phyloP scores from a whole-genome alignment of 2,113 vertebrate species.

The Cettia cetti region DNA sequence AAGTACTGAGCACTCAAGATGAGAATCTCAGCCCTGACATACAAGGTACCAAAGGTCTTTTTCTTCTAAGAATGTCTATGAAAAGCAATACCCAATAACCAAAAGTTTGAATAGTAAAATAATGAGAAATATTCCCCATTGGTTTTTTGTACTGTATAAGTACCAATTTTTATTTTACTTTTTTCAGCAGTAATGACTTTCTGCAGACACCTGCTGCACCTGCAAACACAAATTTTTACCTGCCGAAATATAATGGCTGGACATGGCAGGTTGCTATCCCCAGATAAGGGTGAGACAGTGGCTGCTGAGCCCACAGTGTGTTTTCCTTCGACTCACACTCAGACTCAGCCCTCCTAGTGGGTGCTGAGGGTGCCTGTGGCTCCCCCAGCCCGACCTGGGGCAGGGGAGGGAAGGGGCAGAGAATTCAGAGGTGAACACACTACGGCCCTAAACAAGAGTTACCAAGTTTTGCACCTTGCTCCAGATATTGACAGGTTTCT shows the following conservation, averaged over 20 bases:
- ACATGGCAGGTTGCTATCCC: neutral
- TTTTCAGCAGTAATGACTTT: neutral
- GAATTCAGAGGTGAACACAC: neutral
- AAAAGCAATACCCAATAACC: neutral
- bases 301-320: rapidly evolving
- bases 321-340: neutral
- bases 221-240: neutral
- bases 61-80: neutral
- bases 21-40: neutral
- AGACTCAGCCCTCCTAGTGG: rapidly evolving
- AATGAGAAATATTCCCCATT: neutral
- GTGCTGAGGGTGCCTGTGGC: too few species aligned
- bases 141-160: neutral
- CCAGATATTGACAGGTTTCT: neutral
- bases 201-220: neutral
- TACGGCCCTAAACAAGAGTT: neutral
- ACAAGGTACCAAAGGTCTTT: neutral
- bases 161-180: neutral
- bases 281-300: neutral
- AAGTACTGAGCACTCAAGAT: rapidly evolving
- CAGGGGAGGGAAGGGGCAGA: rapidly evolving
- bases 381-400: rapidly evolving
- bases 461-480: neutral
- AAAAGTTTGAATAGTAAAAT: neutral
- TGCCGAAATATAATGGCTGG: too few species aligned